phyloP scores from a whole-genome alignment of 2,797 vertebrate genomes.

The Mastacembelus armatus region DNA sequence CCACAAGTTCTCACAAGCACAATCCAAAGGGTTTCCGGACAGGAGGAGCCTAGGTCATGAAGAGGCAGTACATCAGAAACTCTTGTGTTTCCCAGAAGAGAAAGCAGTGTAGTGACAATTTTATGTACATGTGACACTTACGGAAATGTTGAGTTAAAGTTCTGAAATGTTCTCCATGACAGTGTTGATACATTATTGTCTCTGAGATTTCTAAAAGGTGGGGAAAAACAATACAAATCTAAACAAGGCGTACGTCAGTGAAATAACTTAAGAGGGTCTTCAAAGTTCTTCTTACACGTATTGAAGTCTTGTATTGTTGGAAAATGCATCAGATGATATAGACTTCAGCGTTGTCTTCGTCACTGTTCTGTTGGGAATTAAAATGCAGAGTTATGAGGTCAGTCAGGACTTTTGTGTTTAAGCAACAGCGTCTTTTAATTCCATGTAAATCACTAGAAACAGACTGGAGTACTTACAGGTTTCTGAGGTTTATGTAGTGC shows the following conservation, averaged over 20 bases:
- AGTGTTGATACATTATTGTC: constrained; percentile 94
- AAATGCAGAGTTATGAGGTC: neutral
- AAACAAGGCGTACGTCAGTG: neutral
- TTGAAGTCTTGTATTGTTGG: constrained; percentile 92
- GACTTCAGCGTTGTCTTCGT: constrained; percentile 90
- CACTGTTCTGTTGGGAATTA: constrained; percentile 88
- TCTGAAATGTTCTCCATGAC: constrained; percentile 93
- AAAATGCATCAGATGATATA: constrained; percentile 91
- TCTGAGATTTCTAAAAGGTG: constrained; percentile 89
- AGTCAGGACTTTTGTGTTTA: neutral
- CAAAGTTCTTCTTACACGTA: constrained; percentile 89
- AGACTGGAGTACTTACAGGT: constrained; percentile 89
- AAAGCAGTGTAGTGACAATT: neutral
- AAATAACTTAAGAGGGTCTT: neutral
- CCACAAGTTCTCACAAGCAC: constrained; percentile 96
- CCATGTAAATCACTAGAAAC: neutral
- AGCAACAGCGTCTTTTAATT: neutral
- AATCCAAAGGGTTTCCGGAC: constrained; percentile 92
- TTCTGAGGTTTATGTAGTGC: constrained; percentile 93
- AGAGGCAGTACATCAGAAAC: neutral
- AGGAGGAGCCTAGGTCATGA: constrained; percentile 78
- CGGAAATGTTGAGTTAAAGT: constrained; percentile 90
- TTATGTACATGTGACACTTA: constrained; percentile 80
- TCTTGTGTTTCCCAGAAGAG: neutral
- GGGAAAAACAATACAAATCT: neutral